These are phyloP conservation scores for Sebastiscus albofasciatus DNA, from an alignment of 2,797 vertebrate genomes.

Conservation along the genomic window DNA sequence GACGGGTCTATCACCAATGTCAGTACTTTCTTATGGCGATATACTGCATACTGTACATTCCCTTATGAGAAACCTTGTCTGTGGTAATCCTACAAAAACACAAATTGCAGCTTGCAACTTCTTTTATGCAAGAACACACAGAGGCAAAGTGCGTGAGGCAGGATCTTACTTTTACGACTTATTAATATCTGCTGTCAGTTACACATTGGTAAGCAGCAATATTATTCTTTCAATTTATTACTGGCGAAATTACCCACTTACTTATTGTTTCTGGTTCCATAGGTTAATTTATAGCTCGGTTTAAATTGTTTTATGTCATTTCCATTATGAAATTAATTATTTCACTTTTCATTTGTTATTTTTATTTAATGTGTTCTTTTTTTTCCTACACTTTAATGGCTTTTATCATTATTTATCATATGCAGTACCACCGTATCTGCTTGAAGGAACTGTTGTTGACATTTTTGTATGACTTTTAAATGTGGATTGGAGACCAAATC, in stretches of 20 bases:
- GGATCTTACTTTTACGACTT: constrained; percentile 11
- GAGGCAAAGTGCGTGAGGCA: neutral
- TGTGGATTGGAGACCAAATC: neutral
- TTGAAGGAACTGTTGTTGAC: neutral
- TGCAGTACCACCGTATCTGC: neutral
- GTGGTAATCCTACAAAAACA: neutral
- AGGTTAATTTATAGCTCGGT: neutral
- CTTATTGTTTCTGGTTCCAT: neutral
- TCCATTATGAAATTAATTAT: neutral
- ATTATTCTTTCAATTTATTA: neutral
- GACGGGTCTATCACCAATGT: neutral
- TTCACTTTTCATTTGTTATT: neutral
- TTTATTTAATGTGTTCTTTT: neutral
- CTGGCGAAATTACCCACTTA: neutral
- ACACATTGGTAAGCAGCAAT: constrained; percentile 1
- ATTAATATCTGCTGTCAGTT: constrained; percentile 25
- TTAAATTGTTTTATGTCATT: neutral
- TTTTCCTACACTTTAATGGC: neutral
- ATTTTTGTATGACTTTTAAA: neutral
- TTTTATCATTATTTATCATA: neutral
- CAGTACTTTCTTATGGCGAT: neutral
- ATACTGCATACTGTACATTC: neutral
- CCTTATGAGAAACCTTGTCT: neutral
- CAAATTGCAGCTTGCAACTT: neutral
- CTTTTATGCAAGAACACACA: neutral